Evolutionary conservation across 1,140 invertebrate species (phyloP), one percentile per base, ranked within the genome.

Genomic region (Rhopalosiphum padi): DNA sequence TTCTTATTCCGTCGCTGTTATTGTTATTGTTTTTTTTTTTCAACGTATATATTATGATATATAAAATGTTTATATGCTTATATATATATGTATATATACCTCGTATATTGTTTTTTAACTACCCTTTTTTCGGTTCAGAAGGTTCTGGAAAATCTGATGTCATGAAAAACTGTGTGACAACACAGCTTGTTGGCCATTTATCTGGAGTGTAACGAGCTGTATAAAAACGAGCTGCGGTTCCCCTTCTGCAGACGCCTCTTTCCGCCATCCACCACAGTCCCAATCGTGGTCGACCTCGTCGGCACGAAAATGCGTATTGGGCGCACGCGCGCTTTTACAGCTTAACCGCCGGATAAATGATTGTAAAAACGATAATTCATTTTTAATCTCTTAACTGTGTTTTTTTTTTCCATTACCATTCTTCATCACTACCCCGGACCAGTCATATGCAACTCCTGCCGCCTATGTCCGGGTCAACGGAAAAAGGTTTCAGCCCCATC

Each of bases 201-300:
- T 92, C 91, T 92, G 68, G 77, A 82, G 77, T 92, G 91, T 92
- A 92, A 92, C 91, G 91, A 92, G 77, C 91, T 92, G 91, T 92
- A 92, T 46, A 83, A 92, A 82, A 92, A 92, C 91, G 68, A 92
- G 60, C 43, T 82, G 68, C 88, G 88, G 88, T 89, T 53, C n/a
- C n/a, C 87, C 15, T 48, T 53, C n/a, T 35, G 86, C 15, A 30
- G 85, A 43, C 30, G 43, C 43, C 60, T 77, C 30, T 77, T 77
- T n/a, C 60, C 60, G n/a, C 60, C 60, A 30, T 68, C 30, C 60
- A 68, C 60, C 85, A 46, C 86, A 46, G 15, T 41, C 55, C 23
- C 41, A 1, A 43, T n/a, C 41, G 21, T 41, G 9, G 43, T 35
- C 53, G 55, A 43, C 30, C 41, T 51, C 46, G 30, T 37, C n/a